phyloP scores from a whole-genome alignment of 2,888 invertebrate species.

The Branchinecta sandiegonensis region DNA sequence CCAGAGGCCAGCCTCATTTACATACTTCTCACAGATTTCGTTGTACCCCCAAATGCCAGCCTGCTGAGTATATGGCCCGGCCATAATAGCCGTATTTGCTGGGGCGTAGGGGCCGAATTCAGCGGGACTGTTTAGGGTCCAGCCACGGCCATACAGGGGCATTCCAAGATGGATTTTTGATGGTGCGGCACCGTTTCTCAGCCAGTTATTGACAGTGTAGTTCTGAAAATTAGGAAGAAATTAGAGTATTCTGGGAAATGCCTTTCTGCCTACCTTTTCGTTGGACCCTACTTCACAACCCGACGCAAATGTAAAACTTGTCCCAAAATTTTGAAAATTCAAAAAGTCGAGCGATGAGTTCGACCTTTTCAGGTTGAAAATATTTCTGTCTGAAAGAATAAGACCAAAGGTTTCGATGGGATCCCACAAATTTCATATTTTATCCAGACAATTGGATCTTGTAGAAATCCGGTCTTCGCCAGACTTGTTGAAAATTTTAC shows the following conservation, averaged over 20 bases:
- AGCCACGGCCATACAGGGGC: conserved; percentile 54
- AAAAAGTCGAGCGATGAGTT: too few relatives aligned
- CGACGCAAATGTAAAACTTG: too few relatives aligned
- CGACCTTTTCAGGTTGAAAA: too few relatives aligned
- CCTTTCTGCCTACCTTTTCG: too few relatives aligned
- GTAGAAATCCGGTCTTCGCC: too few relatives aligned
- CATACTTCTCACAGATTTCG: conserved; percentile 39
- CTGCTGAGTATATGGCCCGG: conserved; percentile 48
- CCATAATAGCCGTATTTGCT: conserved; percentile 41
- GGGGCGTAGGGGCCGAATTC: conserved; percentile 42
- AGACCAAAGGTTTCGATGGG: too few relatives aligned
- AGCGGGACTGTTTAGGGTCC: conserved; percentile 40
- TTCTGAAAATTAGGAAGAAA: conserved; percentile 28
- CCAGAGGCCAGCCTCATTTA: conserved; percentile 24
- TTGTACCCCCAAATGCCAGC: conserved; percentile 53
- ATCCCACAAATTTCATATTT: too few relatives aligned
- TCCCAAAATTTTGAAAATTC: too few relatives aligned
- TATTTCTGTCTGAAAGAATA: too few relatives aligned
- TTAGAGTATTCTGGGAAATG: background rate
- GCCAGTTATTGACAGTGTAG: conserved; percentile 40
- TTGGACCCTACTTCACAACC: too few relatives aligned
- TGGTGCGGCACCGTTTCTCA: conserved; percentile 42
- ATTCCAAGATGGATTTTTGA: conserved; percentile 53
- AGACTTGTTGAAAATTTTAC: too few relatives aligned
- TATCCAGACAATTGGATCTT: too few relatives aligned